phyloP scores from a whole-genome alignment of 2,888 invertebrate species.

The Phrixothrix hirtus region DNA sequence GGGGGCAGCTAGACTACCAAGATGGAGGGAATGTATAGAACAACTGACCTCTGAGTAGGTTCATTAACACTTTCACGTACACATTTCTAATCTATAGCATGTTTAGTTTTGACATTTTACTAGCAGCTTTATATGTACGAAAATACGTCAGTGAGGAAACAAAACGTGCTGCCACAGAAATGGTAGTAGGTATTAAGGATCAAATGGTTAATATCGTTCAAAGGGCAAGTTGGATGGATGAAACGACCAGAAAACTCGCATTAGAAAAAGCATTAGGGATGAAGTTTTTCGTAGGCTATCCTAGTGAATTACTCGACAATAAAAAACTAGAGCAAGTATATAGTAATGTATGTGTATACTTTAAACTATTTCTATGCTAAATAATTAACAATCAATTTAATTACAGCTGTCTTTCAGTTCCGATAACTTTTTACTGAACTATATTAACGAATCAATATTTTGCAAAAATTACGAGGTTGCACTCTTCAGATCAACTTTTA shows the following conservation, averaged over 20 bases:
- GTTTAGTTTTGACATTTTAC: conserved; percentile 65
- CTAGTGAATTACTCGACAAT: conserved; percentile 79
- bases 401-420: neutral
- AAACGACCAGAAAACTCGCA: conserved; percentile 69
- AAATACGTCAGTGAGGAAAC: conserved; percentile 82
- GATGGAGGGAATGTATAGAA: conserved; percentile 29
- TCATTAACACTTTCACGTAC: conserved; percentile 5
- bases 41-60: conserved; percentile 12
- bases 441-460: conserved; percentile 70
- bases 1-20: conserved; percentile 68
- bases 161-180: conserved; percentile 79
- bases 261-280: conserved; percentile 64
- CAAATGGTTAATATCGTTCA: conserved; percentile 81
- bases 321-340: conserved; percentile 76
- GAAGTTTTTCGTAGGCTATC: too few species aligned
- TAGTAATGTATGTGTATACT: conserved; percentile 56
- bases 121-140: conserved; percentile 78
- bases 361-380: too few species aligned
- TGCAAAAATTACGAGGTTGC: neutral
- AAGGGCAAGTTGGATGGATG: conserved; percentile 72
- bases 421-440: neutral
- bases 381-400: too few species aligned
- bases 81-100: neutral
- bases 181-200: conserved; percentile 81
- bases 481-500: conserved; percentile 53